Percentiles rank a stretch among this genome's conserved stretches.
phyloP scores from a whole-genome alignment of 2,888 invertebrate genomes.

The Bombylius major region DNA sequence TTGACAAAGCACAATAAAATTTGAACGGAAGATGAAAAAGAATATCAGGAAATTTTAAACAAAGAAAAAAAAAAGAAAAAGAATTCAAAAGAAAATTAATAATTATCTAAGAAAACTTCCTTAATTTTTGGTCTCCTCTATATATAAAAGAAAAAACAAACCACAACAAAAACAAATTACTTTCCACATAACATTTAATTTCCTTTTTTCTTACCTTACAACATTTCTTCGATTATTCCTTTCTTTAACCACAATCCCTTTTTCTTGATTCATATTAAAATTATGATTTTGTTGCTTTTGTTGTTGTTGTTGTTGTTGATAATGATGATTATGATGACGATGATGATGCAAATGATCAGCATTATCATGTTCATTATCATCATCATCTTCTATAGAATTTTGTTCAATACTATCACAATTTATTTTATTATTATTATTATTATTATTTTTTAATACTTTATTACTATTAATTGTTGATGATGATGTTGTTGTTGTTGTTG shows the following conservation, averaged over 20 bases:
- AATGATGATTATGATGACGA: neutral
- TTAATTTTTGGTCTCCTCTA: too few relatives aligned
- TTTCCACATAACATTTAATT: too few relatives aligned
- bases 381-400: neutral
- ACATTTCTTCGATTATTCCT: slow-evolving; percentile 33
- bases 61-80: too few relatives aligned
- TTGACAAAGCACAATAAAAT: too few relatives aligned
- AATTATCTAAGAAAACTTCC: too few relatives aligned
- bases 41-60: too few relatives aligned
- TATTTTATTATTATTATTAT: slow-evolving; percentile 25
- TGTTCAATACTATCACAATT: neutral
- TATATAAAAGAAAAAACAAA: too few relatives aligned
- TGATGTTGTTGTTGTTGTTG: slow-evolving; percentile 23
- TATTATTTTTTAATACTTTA: slow-evolving; percentile 15
- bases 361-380: slow-evolving; percentile 7
- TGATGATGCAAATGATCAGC: slow-evolving; percentile 13
- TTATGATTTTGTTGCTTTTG: neutral
- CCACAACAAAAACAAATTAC: too few relatives aligned
- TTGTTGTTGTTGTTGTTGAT: neutral
- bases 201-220: slow-evolving; percentile 28
- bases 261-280: slow-evolving; percentile 9
- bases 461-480: too few relatives aligned
- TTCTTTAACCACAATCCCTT: slow-evolving; percentile 27
- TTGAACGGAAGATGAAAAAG: too few relatives aligned
- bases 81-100: too few relatives aligned